Conservation (phyloP, 2,888 invertebrate species). For the Chymomyza fuscimana region DNA sequence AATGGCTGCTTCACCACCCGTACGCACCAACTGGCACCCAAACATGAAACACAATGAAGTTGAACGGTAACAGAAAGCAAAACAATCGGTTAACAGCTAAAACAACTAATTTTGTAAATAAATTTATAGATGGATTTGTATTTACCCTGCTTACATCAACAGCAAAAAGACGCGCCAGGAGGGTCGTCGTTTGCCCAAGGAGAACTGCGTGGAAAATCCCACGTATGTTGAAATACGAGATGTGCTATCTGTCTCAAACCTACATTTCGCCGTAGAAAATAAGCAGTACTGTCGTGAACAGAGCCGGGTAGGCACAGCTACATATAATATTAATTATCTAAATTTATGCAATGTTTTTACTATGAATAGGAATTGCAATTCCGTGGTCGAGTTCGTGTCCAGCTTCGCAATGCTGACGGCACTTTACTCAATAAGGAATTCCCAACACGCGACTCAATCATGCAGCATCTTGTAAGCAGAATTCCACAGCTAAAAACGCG, state of each 20-base stretch:
- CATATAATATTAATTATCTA: neutral
- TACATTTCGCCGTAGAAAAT: slow-evolving; percentile 93
- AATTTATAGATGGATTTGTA: slow-evolving; percentile 90
- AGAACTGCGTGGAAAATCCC: slow-evolving; percentile 95
- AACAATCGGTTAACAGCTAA: slow-evolving; percentile 2
- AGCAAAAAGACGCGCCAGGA: slow-evolving; percentile 94
- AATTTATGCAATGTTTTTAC: neutral
- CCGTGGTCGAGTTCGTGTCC: slow-evolving; percentile 94
- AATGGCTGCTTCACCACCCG: slow-evolving; percentile 81
- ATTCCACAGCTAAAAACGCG: slow-evolving; percentile 95
- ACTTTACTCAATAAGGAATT: slow-evolving; percentile 86
- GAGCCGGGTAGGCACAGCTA: slow-evolving; percentile 84
- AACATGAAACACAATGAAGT: slow-evolving; percentile 90
- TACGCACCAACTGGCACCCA: slow-evolving; percentile 84
- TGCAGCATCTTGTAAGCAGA: slow-evolving; percentile 88
- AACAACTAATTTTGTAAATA: slow-evolving; percentile 29
- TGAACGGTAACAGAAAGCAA: slow-evolving; percentile 83
- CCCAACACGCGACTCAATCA: slow-evolving; percentile 87
- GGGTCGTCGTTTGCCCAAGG: slow-evolving; percentile 91
- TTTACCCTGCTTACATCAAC: slow-evolving; percentile 98
- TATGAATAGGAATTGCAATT: slow-evolving; percentile 85
- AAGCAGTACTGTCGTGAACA: slow-evolving; percentile 94
- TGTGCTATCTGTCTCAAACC: slow-evolving; percentile 90
- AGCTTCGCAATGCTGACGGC: slow-evolving; percentile 94
- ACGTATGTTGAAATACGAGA: slow-evolving; percentile 97